Evolutionary conservation across 2,888 invertebrate genomes (phyloP).

Genomic region (Tiliacea citrago): DNA sequence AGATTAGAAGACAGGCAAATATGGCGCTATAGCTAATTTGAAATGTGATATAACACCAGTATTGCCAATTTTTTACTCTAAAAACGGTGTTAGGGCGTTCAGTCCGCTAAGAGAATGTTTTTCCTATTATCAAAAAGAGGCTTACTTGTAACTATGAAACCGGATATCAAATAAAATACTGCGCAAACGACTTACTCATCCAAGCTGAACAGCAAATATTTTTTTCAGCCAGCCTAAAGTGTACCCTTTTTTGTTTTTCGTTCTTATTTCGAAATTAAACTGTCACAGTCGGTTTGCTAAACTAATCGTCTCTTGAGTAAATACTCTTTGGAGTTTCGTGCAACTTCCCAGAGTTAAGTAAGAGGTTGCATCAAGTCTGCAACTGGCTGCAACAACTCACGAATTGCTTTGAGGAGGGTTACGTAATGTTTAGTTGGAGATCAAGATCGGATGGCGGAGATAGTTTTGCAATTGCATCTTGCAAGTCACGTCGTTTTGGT

Average conservation of each 20-base stretch:
- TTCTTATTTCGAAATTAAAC: slow-evolving; percentile 42
- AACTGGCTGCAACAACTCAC: slow-evolving; percentile 46
- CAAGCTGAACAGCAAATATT: slow-evolving; percentile 11
- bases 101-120: no score
- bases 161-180: slow-evolving; percentile 10
- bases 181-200: neutral
- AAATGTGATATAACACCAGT: slow-evolving; percentile 26
- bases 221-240: slow-evolving; percentile 22
- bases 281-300: slow-evolving; percentile 43
- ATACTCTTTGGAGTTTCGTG: slow-evolving; percentile 45
- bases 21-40: neutral
- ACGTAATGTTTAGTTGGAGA: slow-evolving; percentile 54
- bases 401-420: slow-evolving; percentile 35
- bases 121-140: neutral
- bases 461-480: slow-evolving; percentile 53
- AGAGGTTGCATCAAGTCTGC: slow-evolving; percentile 58
- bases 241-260: slow-evolving; percentile 16
- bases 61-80: no score
- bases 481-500: slow-evolving; percentile 44
- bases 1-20: neutral
- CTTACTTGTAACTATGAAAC: slow-evolving; percentile 4
- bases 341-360: slow-evolving; percentile 53
- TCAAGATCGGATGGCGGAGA: slow-evolving; percentile 60
- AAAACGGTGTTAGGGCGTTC: no score
- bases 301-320: slow-evolving; percentile 47